Evolutionary conservation across 2,113 vertebrate genomes (phyloP).

Genomic region (Odocoileus virginianus): DNA sequence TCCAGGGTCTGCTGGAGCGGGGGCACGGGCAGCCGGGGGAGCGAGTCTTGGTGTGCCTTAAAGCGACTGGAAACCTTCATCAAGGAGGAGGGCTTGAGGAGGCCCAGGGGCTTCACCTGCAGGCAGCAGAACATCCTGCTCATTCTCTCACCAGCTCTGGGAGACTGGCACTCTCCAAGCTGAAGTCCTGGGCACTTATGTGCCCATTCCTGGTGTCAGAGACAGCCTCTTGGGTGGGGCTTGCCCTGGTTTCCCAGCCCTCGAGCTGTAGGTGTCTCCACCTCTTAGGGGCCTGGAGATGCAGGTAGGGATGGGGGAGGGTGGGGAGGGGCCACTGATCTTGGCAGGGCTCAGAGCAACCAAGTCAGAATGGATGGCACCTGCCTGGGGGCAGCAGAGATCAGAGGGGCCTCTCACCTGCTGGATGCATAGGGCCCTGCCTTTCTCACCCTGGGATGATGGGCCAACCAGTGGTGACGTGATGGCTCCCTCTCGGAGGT

Average conservation of each 20-base stretch:
- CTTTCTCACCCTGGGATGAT: background rate
- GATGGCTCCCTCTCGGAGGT: background rate
- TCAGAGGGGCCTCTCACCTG: background rate
- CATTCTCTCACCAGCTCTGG: rapidly evolving
- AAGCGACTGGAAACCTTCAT: constrained; percentile 85
- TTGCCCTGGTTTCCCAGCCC: background rate
- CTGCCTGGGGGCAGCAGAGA: background rate
- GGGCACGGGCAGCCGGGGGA: constrained; percentile 90
- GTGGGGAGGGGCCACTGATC: background rate
- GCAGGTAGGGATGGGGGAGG: background rate
- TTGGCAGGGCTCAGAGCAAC: background rate
- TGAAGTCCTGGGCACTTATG: background rate
- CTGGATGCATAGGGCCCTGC: background rate
- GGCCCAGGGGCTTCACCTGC: constrained; percentile 83
- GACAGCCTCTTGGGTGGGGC: constrained; percentile 40
- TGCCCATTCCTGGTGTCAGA: background rate
- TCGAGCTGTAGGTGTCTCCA: background rate
- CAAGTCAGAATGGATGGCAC: background rate
- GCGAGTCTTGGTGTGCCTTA: constrained; percentile 87
- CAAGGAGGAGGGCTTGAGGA: constrained; percentile 87
- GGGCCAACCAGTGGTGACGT: background rate
- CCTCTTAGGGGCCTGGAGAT: background rate
- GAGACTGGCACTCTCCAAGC: background rate
- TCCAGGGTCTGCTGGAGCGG: constrained; percentile 92
- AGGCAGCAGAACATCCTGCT: constrained; percentile 65